Conservation (phyloP, 2,113 vertebrate species). For the Cololabis saira region DNA sequence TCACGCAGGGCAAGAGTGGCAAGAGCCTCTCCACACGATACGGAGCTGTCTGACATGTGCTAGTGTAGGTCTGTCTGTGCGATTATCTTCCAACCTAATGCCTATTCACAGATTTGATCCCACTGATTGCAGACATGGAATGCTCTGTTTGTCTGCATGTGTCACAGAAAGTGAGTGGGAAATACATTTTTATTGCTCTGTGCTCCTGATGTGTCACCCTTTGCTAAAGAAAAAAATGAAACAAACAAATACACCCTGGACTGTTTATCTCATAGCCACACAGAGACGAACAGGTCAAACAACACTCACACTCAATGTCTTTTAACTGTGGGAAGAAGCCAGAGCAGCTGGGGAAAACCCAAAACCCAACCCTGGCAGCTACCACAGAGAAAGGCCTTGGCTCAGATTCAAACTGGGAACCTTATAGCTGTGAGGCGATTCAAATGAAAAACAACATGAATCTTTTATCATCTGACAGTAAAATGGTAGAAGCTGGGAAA, state of each 20-base stretch:
- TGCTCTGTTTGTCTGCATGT: conserved; percentile 67
- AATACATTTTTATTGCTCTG: conserved; percentile 54
- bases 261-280: too few relatives aligned
- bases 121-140: conserved; percentile 61
- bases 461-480: not conserved
- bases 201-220: too few relatives aligned
- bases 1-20: conserved; percentile 29
- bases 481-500: not conserved
- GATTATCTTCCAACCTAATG: conserved; percentile 71
- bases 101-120: conserved; percentile 69
- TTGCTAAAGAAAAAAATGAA: too few relatives aligned
- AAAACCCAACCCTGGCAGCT: not conserved
- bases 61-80: conserved; percentile 51
- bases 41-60: conserved; percentile 74
- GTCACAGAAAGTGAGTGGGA: conserved; percentile 55
- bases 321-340: too few relatives aligned
- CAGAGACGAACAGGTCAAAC: too few relatives aligned
- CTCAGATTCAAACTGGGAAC: not conserved
- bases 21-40: conserved; percentile 51
- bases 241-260: too few relatives aligned
- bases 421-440: conserved; percentile 1
- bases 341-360: too few relatives aligned
- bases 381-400: not conserved
- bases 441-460: conserved; percentile 1
- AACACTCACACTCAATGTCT: too few relatives aligned